Conservation (phyloP, 2,113 vertebrate genomes). For the Apodemus sylvaticus region DNA sequence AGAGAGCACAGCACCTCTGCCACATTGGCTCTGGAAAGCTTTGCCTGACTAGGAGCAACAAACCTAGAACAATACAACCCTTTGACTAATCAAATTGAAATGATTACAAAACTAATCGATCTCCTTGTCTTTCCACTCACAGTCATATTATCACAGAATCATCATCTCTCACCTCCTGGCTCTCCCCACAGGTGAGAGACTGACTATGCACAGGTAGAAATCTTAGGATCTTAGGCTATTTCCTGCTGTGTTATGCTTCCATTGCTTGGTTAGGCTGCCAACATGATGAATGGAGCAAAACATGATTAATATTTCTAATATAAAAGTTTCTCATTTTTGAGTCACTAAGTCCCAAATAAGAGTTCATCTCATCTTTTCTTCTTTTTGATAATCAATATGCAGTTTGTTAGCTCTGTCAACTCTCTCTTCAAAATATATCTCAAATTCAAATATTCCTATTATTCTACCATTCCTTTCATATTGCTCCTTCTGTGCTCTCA, state of each 20-base stretch:
- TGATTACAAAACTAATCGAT: neutral
- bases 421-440: neutral
- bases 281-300: slow-evolving; percentile 10
- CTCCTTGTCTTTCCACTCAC: too few species aligned
- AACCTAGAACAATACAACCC: neutral
- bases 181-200: neutral
- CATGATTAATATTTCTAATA: neutral
- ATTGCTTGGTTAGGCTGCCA: neutral
- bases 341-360: neutral
- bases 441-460: neutral
- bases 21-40: neutral
- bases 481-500: neutral
- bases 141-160: neutral
- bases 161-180: neutral
- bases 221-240: neutral
- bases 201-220: neutral
- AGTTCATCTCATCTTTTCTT: neutral
- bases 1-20: neutral
- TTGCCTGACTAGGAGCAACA: neutral
- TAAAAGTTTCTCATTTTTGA: neutral
- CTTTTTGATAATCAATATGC: neutral
- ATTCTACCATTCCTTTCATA: neutral
- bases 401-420: neutral
- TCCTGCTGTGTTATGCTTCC: neutral
- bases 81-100: neutral